Conservation (phyloP, 2,797 vertebrate genomes). For the Craterocephalus amniculus region DNA sequence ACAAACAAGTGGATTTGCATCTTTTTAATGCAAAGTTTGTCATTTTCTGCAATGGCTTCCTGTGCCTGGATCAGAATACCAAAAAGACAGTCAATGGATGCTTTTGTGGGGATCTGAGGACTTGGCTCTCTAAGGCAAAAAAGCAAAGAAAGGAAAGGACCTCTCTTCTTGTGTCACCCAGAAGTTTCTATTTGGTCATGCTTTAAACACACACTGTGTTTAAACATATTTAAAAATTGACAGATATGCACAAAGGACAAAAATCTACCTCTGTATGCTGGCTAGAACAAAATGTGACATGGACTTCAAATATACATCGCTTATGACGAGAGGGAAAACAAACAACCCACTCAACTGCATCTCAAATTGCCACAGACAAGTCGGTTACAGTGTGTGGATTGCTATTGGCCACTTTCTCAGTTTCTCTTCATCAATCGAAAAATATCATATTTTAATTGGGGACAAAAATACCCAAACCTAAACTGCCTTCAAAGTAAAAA, state of each 20-base stretch:
- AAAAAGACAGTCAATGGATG: constrained; percentile 69
- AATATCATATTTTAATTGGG: constrained; percentile 71
- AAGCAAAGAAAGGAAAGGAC: constrained; percentile 81
- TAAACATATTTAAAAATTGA: constrained; percentile 79
- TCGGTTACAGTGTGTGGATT: constrained; percentile 62
- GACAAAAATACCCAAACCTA: constrained; percentile 84
- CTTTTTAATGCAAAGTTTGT: constrained; percentile 64
- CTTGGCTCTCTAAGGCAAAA: constrained; percentile 80
- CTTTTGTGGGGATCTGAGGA: constrained; percentile 56
- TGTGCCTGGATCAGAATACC: constrained; percentile 70
- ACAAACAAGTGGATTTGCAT: constrained; percentile 56
- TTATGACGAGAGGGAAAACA: constrained; percentile 83
- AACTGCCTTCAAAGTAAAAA: constrained; percentile 71
- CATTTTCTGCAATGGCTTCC: constrained; percentile 65
- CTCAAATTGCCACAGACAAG: constrained; percentile 82
- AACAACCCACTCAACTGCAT: constrained; percentile 81
- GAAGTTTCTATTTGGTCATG: constrained; percentile 86
- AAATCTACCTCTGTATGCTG: constrained; percentile 83
- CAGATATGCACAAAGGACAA: constrained; percentile 82
- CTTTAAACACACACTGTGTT: constrained; percentile 80
- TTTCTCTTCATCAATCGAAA: constrained; percentile 67
- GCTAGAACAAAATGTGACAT: constrained; percentile 72
- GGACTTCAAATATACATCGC: constrained; percentile 81
- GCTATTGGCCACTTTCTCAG: constrained; percentile 68
- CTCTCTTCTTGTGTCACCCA: constrained; percentile 79